Percentiles rank a stretch among this genome's conserved stretches.
phyloP scores from a whole-genome alignment of 2,797 vertebrate species.

The Galagoides demidoff region DNA sequence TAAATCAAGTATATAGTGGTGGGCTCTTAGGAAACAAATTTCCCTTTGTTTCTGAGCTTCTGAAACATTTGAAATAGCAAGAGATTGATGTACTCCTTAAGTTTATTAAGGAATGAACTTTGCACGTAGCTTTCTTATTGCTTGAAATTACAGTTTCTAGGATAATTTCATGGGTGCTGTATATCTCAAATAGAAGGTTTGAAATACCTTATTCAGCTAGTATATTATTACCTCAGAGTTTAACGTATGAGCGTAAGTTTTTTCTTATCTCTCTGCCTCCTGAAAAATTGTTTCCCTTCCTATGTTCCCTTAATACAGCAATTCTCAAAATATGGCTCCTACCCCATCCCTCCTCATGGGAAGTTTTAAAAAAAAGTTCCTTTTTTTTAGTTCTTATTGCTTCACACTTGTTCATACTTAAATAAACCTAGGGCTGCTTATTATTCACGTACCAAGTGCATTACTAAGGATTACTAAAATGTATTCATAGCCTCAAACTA shows the following conservation, averaged over 20 bases:
- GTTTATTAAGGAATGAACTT: constrained; percentile 6
- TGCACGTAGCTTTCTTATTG: neutral
- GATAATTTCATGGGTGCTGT: constrained; percentile 14
- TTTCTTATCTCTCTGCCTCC: neutral
- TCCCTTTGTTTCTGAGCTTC: constrained; percentile 48
- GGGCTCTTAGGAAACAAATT: neutral
- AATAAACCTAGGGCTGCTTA: constrained; percentile 13
- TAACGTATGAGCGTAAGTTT: constrained; percentile 39
- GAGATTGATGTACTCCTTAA: neutral
- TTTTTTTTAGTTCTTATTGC: neutral
- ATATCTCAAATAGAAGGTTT: constrained; percentile 64
- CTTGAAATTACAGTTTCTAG: constrained; percentile 56
- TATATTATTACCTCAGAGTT: constrained; percentile 55
- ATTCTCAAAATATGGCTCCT: constrained; percentile 42
- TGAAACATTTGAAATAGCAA: constrained; percentile 51
- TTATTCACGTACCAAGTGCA: constrained; percentile 38
- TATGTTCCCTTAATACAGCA: neutral
- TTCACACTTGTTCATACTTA: constrained; percentile 35
- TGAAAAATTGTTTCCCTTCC: constrained; percentile 44
- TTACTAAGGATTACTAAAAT: constrained; percentile 57
- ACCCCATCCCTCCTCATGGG: neutral
- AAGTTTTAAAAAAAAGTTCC: neutral
- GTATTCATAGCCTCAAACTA: constrained; percentile 36
- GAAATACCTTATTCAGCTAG: constrained; percentile 57
- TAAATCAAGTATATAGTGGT: neutral